Conservation (phyloP, 2,113 vertebrate genomes). For the Grammomys surdaster region DNA sequence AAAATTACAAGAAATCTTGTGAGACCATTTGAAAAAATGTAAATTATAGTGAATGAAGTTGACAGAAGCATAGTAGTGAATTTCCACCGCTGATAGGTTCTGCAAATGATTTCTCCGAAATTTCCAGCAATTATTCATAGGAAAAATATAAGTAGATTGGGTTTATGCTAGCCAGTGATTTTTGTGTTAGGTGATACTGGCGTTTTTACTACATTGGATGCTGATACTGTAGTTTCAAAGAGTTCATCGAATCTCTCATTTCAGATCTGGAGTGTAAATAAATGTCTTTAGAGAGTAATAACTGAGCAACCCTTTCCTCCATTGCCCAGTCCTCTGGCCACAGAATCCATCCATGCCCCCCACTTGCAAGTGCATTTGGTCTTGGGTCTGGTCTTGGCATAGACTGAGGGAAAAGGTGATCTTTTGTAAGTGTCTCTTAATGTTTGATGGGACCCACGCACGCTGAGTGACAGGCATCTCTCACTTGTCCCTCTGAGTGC, state of each 20-base stretch:
- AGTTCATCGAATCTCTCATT: constrained; percentile 80
- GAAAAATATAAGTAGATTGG: constrained; percentile 85
- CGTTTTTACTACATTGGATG: constrained; percentile 84
- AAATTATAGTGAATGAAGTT: constrained; percentile 90
- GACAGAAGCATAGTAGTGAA: constrained; percentile 88
- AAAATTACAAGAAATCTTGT: constrained; percentile 88
- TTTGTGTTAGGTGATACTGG: constrained; percentile 84
- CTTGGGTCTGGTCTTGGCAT: constrained; percentile 56
- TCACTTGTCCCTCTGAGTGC: constrained; percentile 46
- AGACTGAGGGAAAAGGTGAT: constrained; percentile 68
- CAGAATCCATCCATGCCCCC: constrained; percentile 34
- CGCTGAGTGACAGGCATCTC: constrained; percentile 42
- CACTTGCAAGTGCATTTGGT: constrained; percentile 55
- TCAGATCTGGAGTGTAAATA: constrained; percentile 66
- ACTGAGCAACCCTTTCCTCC: constrained; percentile 43
- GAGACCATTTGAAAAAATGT: constrained; percentile 87
- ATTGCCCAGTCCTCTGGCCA: constrained; percentile 67
- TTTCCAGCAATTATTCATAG: constrained; percentile 87
- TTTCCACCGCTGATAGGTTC: constrained; percentile 86
- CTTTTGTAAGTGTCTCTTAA: constrained; percentile 51
- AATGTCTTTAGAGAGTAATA: constrained; percentile 75
- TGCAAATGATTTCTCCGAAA: constrained; percentile 87
- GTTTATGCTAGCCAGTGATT: constrained; percentile 86
- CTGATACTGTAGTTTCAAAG: constrained; percentile 81
- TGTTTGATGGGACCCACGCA: constrained; percentile 48